phyloP scores from a whole-genome alignment of 92 coral and sea anemone genomes.

The Porites cylindrica region DNA sequence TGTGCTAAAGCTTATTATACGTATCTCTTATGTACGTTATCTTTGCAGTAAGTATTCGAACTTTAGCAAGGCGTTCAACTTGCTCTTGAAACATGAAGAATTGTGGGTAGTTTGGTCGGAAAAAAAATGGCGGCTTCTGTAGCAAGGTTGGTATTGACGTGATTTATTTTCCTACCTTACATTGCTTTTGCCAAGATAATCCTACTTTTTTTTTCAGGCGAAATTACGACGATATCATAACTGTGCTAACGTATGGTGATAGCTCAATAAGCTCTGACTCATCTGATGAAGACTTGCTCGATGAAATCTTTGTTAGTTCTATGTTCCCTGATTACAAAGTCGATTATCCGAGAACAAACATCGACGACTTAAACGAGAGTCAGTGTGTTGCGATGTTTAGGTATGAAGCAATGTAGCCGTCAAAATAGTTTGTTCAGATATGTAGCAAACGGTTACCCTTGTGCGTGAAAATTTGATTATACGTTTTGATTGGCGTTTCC shows the following conservation, averaged over 20 bases:
- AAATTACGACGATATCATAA: conserved; percentile 59
- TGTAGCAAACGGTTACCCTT: background rate
- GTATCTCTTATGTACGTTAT: too few species aligned
- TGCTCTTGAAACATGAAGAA: conserved; percentile 46
- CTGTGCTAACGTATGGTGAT: conserved; percentile 58
- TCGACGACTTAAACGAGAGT: conserved; percentile 61
- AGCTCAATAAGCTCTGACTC: conserved; percentile 51
- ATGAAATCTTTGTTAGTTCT: conserved; percentile 66
- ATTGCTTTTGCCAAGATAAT: conserved; percentile 12
- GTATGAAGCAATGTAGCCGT: conserved; percentile 10
- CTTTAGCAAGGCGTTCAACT: conserved; percentile 52
- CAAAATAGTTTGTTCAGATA: background rate
- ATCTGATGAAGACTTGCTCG: conserved; percentile 67
- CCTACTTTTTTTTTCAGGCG: conserved; percentile 44
- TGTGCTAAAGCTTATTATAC: too few species aligned
- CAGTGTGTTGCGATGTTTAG: conserved; percentile 73
- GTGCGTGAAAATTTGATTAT: too few species aligned
- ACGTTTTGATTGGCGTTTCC: too few species aligned
- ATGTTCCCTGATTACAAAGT: conserved; percentile 50
- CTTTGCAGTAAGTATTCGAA: background rate
- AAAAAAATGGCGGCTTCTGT: conserved; percentile 73
- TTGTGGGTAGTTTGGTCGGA: conserved; percentile 53
- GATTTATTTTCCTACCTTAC: conserved; percentile 4
- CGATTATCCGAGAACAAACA: conserved; percentile 18
- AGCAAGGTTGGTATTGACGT: conserved; percentile 50